Percentiles rank a stretch among this genome's conserved stretches.
Conservation (phyloP, 2,888 invertebrate species). For the Hecatera dysodea region DNA sequence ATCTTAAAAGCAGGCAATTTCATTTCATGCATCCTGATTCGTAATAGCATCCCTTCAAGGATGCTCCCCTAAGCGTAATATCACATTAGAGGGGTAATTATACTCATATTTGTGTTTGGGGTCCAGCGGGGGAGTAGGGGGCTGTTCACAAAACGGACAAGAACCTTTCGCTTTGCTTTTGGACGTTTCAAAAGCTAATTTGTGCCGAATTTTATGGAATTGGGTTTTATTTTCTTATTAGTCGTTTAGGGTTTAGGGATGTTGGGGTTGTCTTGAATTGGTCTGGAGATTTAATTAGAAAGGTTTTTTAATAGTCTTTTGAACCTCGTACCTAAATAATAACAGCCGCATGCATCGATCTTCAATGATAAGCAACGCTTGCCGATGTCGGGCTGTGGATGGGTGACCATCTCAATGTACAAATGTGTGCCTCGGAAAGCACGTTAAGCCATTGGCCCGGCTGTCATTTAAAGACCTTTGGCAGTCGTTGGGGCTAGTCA, state of each 20-base stretch:
- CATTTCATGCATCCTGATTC: constrained; percentile 70
- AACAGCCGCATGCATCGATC: too few relatives aligned
- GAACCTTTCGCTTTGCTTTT: constrained; percentile 48
- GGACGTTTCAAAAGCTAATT: constrained; percentile 63
- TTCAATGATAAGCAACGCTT: too few relatives aligned
- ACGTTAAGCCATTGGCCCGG: too few relatives aligned
- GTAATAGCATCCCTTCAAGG: constrained; percentile 57
- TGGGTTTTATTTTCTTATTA: constrained; percentile 44
- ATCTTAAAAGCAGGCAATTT: constrained; percentile 66
- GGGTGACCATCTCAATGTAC: too few relatives aligned
- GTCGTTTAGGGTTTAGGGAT: constrained; percentile 6
- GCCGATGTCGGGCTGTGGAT: too few relatives aligned
- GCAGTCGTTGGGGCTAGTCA: too few relatives aligned
- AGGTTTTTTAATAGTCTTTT: not conserved
- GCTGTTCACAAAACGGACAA: constrained; percentile 69
- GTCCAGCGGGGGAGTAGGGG: constrained; percentile 67
- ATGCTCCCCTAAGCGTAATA: constrained; percentile 73
- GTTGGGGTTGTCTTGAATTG: constrained; percentile 6
- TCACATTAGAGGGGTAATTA: constrained; percentile 83
- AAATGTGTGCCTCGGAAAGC: too few relatives aligned
- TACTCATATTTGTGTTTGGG: constrained; percentile 76
- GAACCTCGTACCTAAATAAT: too few relatives aligned
- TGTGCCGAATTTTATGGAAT: constrained; percentile 52
- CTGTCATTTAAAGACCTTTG: too few relatives aligned
- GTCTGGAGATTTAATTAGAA: not conserved